Conservation (phyloP, 2,888 invertebrate species). For the Diaperis boleti region DNA sequence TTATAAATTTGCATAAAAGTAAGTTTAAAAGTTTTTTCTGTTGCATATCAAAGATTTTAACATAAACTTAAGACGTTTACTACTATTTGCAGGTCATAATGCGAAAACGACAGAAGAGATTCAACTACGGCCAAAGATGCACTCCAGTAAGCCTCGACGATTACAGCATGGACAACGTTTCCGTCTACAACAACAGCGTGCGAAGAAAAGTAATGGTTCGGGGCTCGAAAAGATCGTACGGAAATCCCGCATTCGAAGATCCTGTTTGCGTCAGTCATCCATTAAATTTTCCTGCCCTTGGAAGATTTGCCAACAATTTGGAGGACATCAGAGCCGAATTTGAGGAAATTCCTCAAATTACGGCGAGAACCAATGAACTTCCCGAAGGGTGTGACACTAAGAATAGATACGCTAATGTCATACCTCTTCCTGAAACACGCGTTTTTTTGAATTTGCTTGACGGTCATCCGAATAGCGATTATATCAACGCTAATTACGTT, state of each 20-base stretch:
- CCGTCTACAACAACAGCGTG: conserved; percentile 82
- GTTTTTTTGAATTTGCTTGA: conserved; percentile 81
- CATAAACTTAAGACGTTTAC: no score
- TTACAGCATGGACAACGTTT: conserved; percentile 91
- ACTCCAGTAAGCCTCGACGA: conserved; percentile 90
- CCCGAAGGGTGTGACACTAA: conserved; percentile 90
- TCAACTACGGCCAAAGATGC: conserved; percentile 87
- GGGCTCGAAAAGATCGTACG: conserved; percentile 88
- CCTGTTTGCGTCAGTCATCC: conserved; percentile 82
- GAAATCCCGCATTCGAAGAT: conserved; percentile 92
- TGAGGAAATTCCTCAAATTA: conserved; percentile 82
- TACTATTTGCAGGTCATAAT: conserved; percentile 76
- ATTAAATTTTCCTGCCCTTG: conserved; percentile 82
- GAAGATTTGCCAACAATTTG: conserved; percentile 78
- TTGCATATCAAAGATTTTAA: no score
- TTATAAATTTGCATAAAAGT: no score
- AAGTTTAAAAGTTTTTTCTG: no score
- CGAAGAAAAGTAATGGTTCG: conserved; percentile 81
- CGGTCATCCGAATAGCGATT: conserved; percentile 84
- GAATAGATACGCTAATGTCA: conserved; percentile 94
- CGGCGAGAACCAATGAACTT: conserved; percentile 83
- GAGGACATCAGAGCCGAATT: conserved; percentile 86
- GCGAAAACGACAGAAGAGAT: conserved; percentile 83
- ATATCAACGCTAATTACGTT: conserved; percentile 94
- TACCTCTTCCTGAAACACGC: conserved; percentile 91